Percentiles rank a stretch among this genome's conserved stretches.
These are phyloP conservation scores for Bombus pyrosoma DNA, from an alignment of 1,140 invertebrate species.

Conservation along the genomic window DNA sequence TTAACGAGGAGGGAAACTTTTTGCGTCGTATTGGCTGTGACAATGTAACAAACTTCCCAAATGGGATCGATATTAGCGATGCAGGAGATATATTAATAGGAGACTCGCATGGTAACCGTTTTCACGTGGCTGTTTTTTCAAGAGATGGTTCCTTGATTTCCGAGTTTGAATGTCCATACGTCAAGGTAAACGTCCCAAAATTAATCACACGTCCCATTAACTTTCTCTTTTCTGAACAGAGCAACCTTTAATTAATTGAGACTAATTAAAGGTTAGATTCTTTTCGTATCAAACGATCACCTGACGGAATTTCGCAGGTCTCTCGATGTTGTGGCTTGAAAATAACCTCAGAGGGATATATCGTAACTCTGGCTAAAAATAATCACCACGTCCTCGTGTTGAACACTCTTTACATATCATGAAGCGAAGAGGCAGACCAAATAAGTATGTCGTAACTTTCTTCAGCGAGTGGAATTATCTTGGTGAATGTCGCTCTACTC, in stretches of 20 bases:
- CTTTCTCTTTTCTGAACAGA: background rate
- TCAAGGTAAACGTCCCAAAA: constrained; percentile 87
- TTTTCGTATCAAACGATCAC: background rate
- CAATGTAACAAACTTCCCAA: constrained; percentile 97
- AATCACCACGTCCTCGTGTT: constrained; percentile 98
- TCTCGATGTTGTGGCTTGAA: constrained; percentile 98
- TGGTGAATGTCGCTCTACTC: constrained; percentile 60
- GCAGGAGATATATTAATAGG: constrained; percentile 97
- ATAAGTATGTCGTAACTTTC: constrained; percentile 68
- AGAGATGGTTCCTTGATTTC: constrained; percentile 93
- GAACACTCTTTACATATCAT: constrained; percentile 96
- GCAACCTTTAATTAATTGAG: background rate
- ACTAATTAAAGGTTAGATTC: background rate
- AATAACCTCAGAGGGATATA: constrained; percentile 97
- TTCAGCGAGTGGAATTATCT: constrained; percentile 65
- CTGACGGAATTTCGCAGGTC: constrained; percentile 85
- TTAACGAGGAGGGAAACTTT: constrained; percentile 95
- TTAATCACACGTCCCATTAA: background rate
- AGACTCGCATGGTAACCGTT: constrained; percentile 98
- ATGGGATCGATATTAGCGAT: constrained; percentile 98
- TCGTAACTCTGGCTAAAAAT: constrained; percentile 98
- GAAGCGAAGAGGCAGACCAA: constrained; percentile 81
- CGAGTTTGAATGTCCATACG: constrained; percentile 98
- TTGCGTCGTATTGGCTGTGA: constrained; percentile 96
- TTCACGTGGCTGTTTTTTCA: constrained; percentile 97